Evolutionary conservation across 2,113 vertebrate species (phyloP).

Genomic region (Sula dactylatra): DNA sequence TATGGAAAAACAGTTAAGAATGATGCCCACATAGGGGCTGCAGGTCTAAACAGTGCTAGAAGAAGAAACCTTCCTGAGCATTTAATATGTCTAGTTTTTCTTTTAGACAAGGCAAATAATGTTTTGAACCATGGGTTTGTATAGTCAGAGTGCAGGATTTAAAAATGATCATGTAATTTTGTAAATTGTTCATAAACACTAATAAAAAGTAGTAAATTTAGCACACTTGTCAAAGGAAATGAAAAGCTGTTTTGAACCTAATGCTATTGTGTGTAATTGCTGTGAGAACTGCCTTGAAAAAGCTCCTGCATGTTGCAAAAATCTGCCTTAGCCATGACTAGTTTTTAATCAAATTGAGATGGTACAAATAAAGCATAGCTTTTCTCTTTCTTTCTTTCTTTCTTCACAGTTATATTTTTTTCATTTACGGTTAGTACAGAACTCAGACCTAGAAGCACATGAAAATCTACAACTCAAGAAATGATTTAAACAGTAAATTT

Average conservation of each 20-base stretch:
- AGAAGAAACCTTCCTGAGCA: background rate
- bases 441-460: background rate
- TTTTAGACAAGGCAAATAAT: background rate
- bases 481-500: background rate
- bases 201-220: background rate
- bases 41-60: background rate
- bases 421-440: background rate
- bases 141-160: background rate
- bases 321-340: slow-evolving; percentile 25
- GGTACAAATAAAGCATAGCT: background rate
- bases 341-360: slow-evolving; percentile 17
- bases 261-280: background rate
- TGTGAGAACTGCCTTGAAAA: slow-evolving; percentile 56
- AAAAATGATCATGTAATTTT: background rate
- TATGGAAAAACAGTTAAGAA: background rate
- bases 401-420: background rate
- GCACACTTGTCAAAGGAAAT: background rate
- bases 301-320: slow-evolving; percentile 33
- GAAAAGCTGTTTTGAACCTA: background rate
- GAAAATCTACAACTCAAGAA: background rate
- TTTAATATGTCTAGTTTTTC: background rate
- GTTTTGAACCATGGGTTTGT: background rate
- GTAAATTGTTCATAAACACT: background rate
- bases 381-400: background rate
- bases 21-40: background rate